Evolutionary conservation across 64 coral and sea anemone genomes (phyloP).

Genomic region (Platygyra sinensis): DNA sequence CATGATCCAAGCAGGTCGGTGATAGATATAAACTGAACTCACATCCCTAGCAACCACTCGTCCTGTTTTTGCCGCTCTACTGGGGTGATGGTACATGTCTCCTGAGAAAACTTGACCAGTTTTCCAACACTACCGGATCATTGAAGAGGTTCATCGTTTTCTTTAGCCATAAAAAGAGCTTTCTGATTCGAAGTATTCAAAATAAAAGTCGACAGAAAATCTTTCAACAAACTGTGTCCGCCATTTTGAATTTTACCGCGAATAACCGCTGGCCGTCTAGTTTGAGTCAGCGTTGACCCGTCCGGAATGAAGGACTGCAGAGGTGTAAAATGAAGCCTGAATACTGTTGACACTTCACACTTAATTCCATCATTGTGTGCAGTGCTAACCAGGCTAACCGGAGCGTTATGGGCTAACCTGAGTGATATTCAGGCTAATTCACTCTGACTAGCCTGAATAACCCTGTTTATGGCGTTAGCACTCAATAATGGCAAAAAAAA

Average conservation of each 20-base stretch:
- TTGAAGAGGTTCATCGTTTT: neutral
- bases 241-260: constrained; percentile 8
- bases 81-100: constrained; percentile 92
- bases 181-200: neutral
- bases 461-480: too few relatives aligned
- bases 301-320: too few relatives aligned
- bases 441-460: too few relatives aligned
- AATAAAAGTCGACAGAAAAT: neutral
- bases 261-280: neutral
- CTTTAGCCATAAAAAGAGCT: neutral
- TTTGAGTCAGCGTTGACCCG: too few relatives aligned
- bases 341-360: too few relatives aligned
- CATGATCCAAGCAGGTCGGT: neutral
- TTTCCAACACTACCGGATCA: neutral
- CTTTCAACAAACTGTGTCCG: neutral
- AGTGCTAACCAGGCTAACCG: too few relatives aligned
- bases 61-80: constrained; percentile 88
- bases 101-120: neutral
- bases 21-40: constrained; percentile 15
- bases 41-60: constrained; percentile 90
- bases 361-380: too few relatives aligned
- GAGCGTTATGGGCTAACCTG: too few relatives aligned
- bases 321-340: too few relatives aligned
- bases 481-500: too few relatives aligned
- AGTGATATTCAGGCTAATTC: too few relatives aligned